Evolutionary conservation across 2,113 vertebrate genomes (phyloP).

Genomic region (Labeo rohita): DNA sequence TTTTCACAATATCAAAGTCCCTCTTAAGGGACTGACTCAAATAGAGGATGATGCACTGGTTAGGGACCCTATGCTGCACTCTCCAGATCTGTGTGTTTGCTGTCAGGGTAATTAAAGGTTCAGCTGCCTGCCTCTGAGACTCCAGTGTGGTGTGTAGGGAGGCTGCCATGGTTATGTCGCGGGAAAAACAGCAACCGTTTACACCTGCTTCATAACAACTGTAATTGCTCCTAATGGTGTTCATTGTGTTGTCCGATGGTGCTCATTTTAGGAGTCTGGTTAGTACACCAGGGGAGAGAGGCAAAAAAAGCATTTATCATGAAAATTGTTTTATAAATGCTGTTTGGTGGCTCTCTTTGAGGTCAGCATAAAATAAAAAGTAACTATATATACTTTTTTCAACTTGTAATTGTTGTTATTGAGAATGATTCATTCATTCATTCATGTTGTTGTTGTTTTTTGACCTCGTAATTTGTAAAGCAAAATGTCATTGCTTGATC

Average conservation of each 20-base stretch:
- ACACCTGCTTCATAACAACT: constrained; percentile 36
- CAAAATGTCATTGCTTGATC: no score
- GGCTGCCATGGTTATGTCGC: constrained; percentile 58
- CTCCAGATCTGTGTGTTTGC: not conserved
- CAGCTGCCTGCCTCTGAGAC: constrained; percentile 21
- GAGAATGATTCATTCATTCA: not conserved
- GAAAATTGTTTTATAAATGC: not conserved
- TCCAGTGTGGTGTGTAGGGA: constrained; percentile 24
- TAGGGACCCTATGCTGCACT: not conserved
- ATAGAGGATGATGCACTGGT: constrained; percentile 14
- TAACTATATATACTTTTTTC: no score
- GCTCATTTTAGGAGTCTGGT: constrained; percentile 4
- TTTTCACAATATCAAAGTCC: not conserved
- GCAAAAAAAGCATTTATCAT: not conserved
- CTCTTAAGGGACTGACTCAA: constrained; percentile 9
- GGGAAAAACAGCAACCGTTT: constrained; percentile 57
- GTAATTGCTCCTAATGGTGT: constrained; percentile 55
- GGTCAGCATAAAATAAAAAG: no score
- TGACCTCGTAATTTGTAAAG: no score
- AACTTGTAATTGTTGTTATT: not conserved
- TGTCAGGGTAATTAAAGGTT: constrained; percentile 19
- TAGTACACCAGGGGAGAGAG: constrained; percentile 1
- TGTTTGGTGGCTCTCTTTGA: no score
- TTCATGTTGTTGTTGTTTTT: no score
- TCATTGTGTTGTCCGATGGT: constrained; percentile 58